phyloP scores from a whole-genome alignment of 2,797 vertebrate genomes.

The Aplochiton taeniatus region DNA sequence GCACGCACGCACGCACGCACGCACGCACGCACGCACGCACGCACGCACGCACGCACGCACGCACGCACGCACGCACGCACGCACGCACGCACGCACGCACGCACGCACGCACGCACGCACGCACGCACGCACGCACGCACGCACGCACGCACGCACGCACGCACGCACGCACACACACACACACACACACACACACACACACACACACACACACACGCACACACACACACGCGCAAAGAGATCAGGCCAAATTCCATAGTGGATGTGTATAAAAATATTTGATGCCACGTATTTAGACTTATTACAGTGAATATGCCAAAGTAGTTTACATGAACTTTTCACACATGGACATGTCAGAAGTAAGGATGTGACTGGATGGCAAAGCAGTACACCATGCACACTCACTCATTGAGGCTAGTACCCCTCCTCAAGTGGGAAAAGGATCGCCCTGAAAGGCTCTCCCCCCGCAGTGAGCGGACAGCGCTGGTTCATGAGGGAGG shows the following conservation, averaged over 20 bases:
- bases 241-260: background rate
- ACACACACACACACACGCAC: slow-evolving; percentile 10
- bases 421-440: slow-evolving; percentile 68
- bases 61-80: too few species aligned
- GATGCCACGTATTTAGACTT: too few species aligned
- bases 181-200: background rate
- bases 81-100: too few species aligned
- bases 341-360: slow-evolving; percentile 23
- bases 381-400: slow-evolving; percentile 45
- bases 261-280: background rate
- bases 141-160: too few species aligned
- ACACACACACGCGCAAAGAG: background rate
- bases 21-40: too few species aligned
- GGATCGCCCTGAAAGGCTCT: slow-evolving; percentile 51
- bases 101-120: too few species aligned
- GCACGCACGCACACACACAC: slow-evolving; percentile 11
- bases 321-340: too few species aligned
- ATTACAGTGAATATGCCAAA: too few species aligned
- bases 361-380: slow-evolving; percentile 30
- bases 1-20: too few species aligned
- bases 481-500: slow-evolving; percentile 34
- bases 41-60: too few species aligned
- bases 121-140: too few species aligned
- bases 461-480: slow-evolving; percentile 51
- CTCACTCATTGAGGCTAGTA: slow-evolving; percentile 75